These are phyloP conservation scores for Hyposoter didymator DNA, from an alignment of 2,888 invertebrate genomes.

Conservation along the genomic window DNA sequence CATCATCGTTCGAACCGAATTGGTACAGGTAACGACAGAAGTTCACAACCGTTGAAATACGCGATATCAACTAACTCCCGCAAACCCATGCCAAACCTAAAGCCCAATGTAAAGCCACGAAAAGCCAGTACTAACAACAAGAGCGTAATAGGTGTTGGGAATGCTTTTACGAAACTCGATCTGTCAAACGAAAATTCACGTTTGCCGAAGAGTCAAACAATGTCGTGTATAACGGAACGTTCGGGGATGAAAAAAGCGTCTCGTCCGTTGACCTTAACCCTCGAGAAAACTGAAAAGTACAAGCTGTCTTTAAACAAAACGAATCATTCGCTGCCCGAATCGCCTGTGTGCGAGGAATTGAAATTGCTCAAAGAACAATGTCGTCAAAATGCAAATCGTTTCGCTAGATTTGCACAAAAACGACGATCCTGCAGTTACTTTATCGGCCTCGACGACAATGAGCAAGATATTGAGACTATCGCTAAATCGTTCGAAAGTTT, in stretches of 20 bases:
- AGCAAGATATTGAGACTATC: slow-evolving; percentile 76
- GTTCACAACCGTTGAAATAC: slow-evolving; percentile 78
- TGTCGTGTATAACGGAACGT: slow-evolving; percentile 78
- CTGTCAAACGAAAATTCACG: slow-evolving; percentile 74
- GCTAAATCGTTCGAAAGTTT: slow-evolving; percentile 81
- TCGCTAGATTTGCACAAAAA: slow-evolving; percentile 84
- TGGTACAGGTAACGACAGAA: slow-evolving; percentile 79
- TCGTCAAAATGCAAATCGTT: slow-evolving; percentile 82
- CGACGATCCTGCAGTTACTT: slow-evolving; percentile 89
- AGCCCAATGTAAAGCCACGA: slow-evolving; percentile 78
- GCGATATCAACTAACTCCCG: slow-evolving; percentile 80
- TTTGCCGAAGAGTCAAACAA: slow-evolving; percentile 79
- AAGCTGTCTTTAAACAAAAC: slow-evolving; percentile 81
- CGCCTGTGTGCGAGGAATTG: slow-evolving; percentile 92
- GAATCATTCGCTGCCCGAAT: slow-evolving; percentile 91
- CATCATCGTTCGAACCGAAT: slow-evolving; percentile 80
- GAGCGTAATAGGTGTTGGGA: slow-evolving; percentile 78
- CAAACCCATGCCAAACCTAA: slow-evolving; percentile 78
- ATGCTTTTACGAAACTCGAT: slow-evolving; percentile 77
- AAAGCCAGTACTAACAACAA: slow-evolving; percentile 79
- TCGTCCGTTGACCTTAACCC: slow-evolving; percentile 80
- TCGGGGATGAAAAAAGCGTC: slow-evolving; percentile 72
- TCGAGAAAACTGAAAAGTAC: slow-evolving; percentile 82
- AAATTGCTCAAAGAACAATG: slow-evolving; percentile 83
- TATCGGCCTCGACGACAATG: slow-evolving; percentile 86